Base-by-base conservation (phyloP, 2,797 vertebrate species). In the Rhinella marina region DNA sequence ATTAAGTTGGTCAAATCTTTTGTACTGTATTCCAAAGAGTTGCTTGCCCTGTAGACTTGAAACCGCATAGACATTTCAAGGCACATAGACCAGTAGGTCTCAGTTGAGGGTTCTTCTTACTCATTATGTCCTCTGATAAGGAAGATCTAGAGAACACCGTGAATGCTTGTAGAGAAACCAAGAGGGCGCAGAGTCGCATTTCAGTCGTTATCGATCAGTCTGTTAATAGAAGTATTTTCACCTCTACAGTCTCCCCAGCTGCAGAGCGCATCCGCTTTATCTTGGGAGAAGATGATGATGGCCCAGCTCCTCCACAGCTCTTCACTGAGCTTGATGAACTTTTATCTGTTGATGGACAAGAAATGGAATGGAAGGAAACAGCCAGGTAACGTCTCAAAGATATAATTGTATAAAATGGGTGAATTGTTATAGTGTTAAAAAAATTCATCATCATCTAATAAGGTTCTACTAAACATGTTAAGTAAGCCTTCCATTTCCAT, bases 351-450 rank as follows among this genome's bases (percentile, higher is more conserved):
- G 98, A 99, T 0, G 98, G 98, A 5, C 98, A 99, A 92, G 97
- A 99, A 93, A 98, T 99, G 98, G 98, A 99, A 87, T 99, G 98
- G 98, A 98, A 98, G 92, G 98, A 99, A 93, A 99, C 98, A 0
- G 98, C 98, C 61, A 98, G 98, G 98, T 99, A 96, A 94, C 95
- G 25, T 72, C 64, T 13, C 21, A 10, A 21, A 21, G 9, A 13
- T n/a, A 76, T 73, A 21, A 2, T 68, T 68, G 23, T 64, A 29
- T 27, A 14, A 23, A 29, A 25, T 5, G 6, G 14, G 9, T 17
- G 14, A 32, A 72, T 8, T 72, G 27, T 19, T 64, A 25, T 2
- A 64, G 7, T 72, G 27, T 19, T 64, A 25, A 10, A 64, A 41
- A 62, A 0, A 17, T n/a, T 25, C n/a, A 13, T 25, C n/a, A 13